These are phyloP conservation scores for Hemicordylus capensis DNA, from an alignment of 2,113 vertebrate species.

Conservation along the genomic window DNA sequence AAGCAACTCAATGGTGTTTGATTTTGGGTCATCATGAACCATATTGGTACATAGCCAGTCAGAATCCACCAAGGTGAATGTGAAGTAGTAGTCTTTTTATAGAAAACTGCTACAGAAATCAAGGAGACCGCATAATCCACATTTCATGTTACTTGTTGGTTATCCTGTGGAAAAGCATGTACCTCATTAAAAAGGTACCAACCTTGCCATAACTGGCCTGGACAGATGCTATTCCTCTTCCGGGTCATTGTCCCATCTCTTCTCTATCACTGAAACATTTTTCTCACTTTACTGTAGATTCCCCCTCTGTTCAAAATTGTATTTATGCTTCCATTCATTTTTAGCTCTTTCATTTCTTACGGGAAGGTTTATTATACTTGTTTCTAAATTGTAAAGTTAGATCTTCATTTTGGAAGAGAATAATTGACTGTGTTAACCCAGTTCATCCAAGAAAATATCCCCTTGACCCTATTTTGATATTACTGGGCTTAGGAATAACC, in stretches of 20 bases:
- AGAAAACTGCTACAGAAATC: no score
- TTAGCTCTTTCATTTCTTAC: neutral
- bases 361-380: no score
- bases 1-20: neutral
- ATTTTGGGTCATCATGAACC: accelerated
- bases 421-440: no score
- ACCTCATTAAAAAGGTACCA: neutral
- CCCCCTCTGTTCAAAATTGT: neutral
- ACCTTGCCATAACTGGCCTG: neutral
- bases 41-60: neutral
- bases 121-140: no score
- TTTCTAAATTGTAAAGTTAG: no score
- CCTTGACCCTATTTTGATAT: no score
- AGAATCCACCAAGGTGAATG: neutral
- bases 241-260: neutral
- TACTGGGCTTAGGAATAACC: no score
- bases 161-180: no score
- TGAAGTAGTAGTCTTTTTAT: no score
- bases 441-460: no score
- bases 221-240: neutral
- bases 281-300: neutral
- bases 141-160: no score
- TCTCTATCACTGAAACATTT: neutral
- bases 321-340: neutral
- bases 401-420: no score